A percentile compares a stretch with the other conserved stretches of the same genome.
Conservation (phyloP, 2,113 vertebrate genomes). For the Sylvicapra grimmia region DNA sequence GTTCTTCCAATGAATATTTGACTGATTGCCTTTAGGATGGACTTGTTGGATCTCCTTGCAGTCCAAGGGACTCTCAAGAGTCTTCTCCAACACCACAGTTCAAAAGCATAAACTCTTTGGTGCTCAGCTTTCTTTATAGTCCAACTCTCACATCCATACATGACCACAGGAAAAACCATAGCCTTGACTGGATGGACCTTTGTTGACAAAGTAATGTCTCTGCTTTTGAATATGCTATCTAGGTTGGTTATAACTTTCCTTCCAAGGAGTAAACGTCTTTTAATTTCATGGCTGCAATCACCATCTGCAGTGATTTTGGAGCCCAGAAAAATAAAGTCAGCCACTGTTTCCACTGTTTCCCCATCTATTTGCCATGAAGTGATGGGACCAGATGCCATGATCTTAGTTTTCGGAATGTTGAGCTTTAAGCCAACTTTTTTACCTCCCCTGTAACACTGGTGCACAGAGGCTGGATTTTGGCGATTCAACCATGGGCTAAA, state of each 20-base stretch:
- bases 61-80: too few species aligned
- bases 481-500: neutral
- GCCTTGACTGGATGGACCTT: neutral
- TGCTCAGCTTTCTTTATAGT: neutral
- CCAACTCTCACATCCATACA: neutral
- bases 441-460: neutral
- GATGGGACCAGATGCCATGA: neutral
- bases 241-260: neutral
- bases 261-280: neutral
- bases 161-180: neutral
- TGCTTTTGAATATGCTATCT: neutral
- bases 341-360: neutral
- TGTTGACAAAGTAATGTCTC: neutral
- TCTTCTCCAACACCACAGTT: too few species aligned
- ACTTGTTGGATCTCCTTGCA: neutral
- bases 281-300: neutral
- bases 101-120: too few species aligned
- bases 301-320: neutral
- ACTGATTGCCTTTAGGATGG: neutral
- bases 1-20: neutral
- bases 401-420: neutral
- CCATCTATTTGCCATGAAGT: neutral
- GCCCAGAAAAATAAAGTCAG: neutral
- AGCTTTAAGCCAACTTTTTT: neutral
- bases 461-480: neutral